Base-by-base conservation (phyloP, 2,888 invertebrate species). In the Theretra japonica region DNA sequence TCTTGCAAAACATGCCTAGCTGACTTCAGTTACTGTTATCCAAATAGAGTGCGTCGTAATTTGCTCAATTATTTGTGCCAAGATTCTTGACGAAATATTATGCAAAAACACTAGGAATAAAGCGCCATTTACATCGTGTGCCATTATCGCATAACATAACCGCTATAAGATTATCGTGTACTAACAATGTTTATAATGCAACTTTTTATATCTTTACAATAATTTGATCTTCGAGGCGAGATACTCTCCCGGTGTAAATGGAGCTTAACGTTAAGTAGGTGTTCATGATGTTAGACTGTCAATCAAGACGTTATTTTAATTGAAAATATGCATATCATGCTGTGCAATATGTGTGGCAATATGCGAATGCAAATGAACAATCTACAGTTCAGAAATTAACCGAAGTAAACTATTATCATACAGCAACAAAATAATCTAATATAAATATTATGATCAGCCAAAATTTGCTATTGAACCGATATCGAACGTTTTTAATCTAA, bases 41-140 rank as follows among this genome's bases (percentile, higher is more conserved):
- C 41, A 62, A 62, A 41, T 50, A 68, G 53, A 68, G n/a, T 53
- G 33, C 57, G 57, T 68, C 41, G 23, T 30, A 59, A 15, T 28
- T 59, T 59, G 6, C 25, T 59, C 19, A 59, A 28, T 28, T 25
- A n/a, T 59, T 5, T 59, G 59, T 59, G 28, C 15, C 30, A 59
- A 59, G 25, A 59, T 59, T 30, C 28, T 59, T 59, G 28, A 3
- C 59, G 19, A 59, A 5, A 59, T 59, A 28, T 53, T 53, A 53
- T 5, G 17, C 30, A 28, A 59, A 28, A n/a, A n/a, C 48, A 53
- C 17, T 17, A 53, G 1, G 6, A 17, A n/a, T n/a, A n/a, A n/a
- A n/a, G n/a, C n/a, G n/a, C n/a, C n/a, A n/a, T n/a, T n/a, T n/a
- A n/a, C n/a, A n/a, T n/a, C n/a, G n/a, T n/a, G n/a, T n/a, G n/a